A percentile compares a stretch with the other conserved stretches of the same genome.
phyloP scores from a whole-genome alignment of 1,140 invertebrate species.

The Grapholita molesta region DNA sequence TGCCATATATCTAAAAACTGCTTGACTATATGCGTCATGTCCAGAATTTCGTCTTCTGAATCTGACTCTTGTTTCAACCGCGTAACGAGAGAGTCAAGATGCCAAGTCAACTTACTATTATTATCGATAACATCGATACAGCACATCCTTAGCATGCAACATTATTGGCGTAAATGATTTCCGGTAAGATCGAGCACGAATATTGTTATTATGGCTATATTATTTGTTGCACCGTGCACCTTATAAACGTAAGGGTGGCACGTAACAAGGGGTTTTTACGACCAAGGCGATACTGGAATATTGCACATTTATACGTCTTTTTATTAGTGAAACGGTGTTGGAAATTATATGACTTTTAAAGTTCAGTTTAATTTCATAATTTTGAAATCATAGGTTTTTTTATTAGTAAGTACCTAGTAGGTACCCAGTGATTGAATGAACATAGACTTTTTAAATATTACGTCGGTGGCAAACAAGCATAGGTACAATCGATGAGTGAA shows the following conservation, averaged over 20 bases:
- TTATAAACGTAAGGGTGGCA: neutral
- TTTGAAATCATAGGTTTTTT: too few relatives aligned
- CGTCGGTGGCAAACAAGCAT: too few relatives aligned
- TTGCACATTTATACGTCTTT: neutral
- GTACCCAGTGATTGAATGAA: too few relatives aligned
- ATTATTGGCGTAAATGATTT: slow-evolving; percentile 53
- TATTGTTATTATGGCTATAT: slow-evolving; percentile 14
- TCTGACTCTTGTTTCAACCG: too few relatives aligned
- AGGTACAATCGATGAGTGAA: too few relatives aligned
- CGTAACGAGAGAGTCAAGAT: too few relatives aligned
- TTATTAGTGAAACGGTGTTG: neutral
- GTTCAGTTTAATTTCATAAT: too few relatives aligned
- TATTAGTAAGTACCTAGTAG: too few relatives aligned
- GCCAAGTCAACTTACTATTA: neutral
- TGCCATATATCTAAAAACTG: too few relatives aligned
- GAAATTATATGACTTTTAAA: neutral
- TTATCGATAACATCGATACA: neutral
- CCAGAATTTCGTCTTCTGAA: too few relatives aligned
- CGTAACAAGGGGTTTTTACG: slow-evolving; percentile 7
- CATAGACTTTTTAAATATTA: too few relatives aligned
- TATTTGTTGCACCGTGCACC: slow-evolving; percentile 11
- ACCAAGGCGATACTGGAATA: neutral
- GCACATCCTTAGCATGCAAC: neutral
- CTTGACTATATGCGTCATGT: too few relatives aligned
- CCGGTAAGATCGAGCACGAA: slow-evolving; percentile 26